Evolutionary conservation across 2,888 invertebrate genomes (phyloP).

Genomic region (Drosophila recens): DNA sequence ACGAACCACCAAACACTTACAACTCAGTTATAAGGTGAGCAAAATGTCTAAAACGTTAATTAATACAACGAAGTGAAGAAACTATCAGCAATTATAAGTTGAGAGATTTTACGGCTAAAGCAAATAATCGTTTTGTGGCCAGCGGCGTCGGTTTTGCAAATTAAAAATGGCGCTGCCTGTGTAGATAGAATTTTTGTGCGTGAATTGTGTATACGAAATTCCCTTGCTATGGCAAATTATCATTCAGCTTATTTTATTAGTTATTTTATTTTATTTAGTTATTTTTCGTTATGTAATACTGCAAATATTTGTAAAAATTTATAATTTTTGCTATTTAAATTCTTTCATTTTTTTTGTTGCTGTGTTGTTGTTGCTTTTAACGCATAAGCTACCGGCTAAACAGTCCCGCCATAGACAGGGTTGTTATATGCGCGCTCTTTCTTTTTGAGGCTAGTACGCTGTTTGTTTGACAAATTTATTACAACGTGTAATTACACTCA

Average conservation of each 20-base stretch:
- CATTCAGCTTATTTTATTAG: background rate
- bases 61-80: background rate
- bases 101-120: background rate
- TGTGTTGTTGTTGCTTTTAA: conserved; percentile 5
- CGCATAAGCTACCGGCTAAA: conserved; percentile 35
- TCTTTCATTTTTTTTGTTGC: background rate
- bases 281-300: conserved; percentile 23
- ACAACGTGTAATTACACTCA: background rate
- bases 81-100: background rate
- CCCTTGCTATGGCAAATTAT: conserved; percentile 1
- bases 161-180: conserved; percentile 74
- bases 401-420: conserved; percentile 44
- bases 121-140: conserved; percentile 15
- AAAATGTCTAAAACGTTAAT: background rate
- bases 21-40: conserved; percentile 54
- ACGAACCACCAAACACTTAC: conserved; percentile 6
- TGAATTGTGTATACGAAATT: conserved; percentile 49
- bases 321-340: background rate
- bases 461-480: conserved; percentile 1
- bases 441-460: conserved; percentile 6
- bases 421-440: conserved; percentile 53
- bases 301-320: conserved; percentile 5
- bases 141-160: conserved; percentile 62
- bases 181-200: conserved; percentile 54
- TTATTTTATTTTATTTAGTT: too few species aligned